Evolutionary conservation across 2,888 invertebrate genomes (phyloP).

Genomic region (Thymelicus sylvestris): DNA sequence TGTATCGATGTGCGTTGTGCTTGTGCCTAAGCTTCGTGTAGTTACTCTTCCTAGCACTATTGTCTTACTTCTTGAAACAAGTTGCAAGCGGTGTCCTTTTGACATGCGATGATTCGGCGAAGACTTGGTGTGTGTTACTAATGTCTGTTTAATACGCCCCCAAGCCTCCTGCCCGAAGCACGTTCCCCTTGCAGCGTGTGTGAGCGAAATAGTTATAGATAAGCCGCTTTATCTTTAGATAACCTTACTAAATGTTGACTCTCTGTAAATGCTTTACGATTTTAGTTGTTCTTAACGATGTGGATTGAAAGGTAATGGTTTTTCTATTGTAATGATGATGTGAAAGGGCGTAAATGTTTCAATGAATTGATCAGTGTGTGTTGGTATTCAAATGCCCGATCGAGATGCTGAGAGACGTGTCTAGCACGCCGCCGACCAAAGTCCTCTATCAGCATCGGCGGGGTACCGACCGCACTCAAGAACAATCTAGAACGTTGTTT

Average conservation of each 20-base stretch:
- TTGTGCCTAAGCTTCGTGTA: slow-evolving; percentile 81
- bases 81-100: slow-evolving; percentile 80
- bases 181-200: slow-evolving; percentile 82
- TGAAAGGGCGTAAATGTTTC: slow-evolving; percentile 79
- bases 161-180: slow-evolving; percentile 68
- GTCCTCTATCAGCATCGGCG: slow-evolving; percentile 81
- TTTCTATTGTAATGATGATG: slow-evolving; percentile 80
- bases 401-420: slow-evolving; percentile 81
- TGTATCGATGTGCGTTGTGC: slow-evolving; percentile 82
- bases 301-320: slow-evolving; percentile 84
- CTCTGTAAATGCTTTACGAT: slow-evolving; percentile 81
- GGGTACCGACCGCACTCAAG: slow-evolving; percentile 74
- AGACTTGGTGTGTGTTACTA: slow-evolving; percentile 68
- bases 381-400: slow-evolving; percentile 90
- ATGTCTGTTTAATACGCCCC: slow-evolving; percentile 47
- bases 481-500: background rate
- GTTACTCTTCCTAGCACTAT: slow-evolving; percentile 70
- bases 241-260: slow-evolving; percentile 79
- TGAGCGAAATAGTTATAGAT: slow-evolving; percentile 63
- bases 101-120: slow-evolving; percentile 52
- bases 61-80: slow-evolving; percentile 57
- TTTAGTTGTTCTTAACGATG: slow-evolving; percentile 81
- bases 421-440: slow-evolving; percentile 67
- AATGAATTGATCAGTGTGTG: slow-evolving; percentile 83
- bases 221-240: slow-evolving; percentile 76